Evolutionary conservation across 2,797 vertebrate species (phyloP).

Genomic region (Mormyrus hasselquistii): DNA sequence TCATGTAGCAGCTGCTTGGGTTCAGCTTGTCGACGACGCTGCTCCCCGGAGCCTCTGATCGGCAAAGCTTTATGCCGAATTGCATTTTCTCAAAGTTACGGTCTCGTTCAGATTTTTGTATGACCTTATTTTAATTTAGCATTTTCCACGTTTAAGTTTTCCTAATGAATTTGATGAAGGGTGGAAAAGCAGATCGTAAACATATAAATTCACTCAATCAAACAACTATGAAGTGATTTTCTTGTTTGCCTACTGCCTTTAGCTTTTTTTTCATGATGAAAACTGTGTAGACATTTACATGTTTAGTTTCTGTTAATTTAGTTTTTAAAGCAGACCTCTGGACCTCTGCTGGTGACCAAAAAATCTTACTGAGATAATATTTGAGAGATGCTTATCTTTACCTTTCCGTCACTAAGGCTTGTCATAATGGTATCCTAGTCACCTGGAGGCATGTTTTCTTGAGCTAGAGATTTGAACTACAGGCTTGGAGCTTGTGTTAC

Average conservation of each 20-base stretch:
- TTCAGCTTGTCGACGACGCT: neutral
- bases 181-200: neutral
- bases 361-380: neutral
- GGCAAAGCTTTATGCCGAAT: neutral
- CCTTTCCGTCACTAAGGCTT: neutral
- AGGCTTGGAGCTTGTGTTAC: neutral
- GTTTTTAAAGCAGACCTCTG: neutral
- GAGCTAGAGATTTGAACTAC: neutral
- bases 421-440: neutral
- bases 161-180: neutral
- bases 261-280: neutral
- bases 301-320: neutral
- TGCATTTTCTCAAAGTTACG: neutral
- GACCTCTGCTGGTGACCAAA: neutral
- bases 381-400: neutral
- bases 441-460: neutral
- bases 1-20: too few relatives aligned
- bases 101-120: neutral
- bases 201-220: neutral
- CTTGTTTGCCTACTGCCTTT: neutral
- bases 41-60: neutral
- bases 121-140: neutral
- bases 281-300: neutral
- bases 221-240: neutral
- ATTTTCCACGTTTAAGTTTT: neutral